Evolutionary conservation across 64 coral and sea anemone species (phyloP).

Genomic region (Actinia equina): DNA sequence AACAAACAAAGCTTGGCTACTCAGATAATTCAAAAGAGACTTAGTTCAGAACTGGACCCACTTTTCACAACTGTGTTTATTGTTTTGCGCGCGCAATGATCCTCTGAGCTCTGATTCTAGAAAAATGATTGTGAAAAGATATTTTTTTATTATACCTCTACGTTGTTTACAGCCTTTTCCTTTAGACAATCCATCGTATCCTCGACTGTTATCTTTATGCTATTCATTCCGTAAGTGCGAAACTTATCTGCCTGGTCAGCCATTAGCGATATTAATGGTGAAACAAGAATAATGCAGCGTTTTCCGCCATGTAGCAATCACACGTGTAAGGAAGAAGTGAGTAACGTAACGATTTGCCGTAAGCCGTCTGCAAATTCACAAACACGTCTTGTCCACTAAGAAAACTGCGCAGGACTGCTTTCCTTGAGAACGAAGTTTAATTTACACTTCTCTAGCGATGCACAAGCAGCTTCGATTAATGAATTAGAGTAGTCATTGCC

Average conservation of each 20-base stretch:
- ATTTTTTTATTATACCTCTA: too few species aligned
- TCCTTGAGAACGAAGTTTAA: neutral
- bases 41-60: too few species aligned
- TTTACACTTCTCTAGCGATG: neutral
- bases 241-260: neutral
- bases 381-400: neutral
- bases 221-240: too few species aligned
- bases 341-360: neutral
- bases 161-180: too few species aligned
- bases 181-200: too few species aligned
- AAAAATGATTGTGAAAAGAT: too few species aligned
- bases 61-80: too few species aligned
- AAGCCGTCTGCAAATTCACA: neutral
- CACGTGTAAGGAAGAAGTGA: neutral
- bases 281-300: neutral
- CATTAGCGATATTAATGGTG: neutral
- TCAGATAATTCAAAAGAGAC: too few species aligned
- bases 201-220: too few species aligned
- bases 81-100: too few species aligned
- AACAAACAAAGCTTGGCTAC: too few species aligned
- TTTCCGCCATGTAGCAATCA: neutral
- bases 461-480: neutral
- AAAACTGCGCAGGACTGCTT: neutral
- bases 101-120: too few species aligned
- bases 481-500: neutral